Percentiles rank a stretch among this genome's conserved stretches.
Evolutionary conservation across 2,888 invertebrate genomes (phyloP).

Genomic region (Drosophila stalkeri): DNA sequence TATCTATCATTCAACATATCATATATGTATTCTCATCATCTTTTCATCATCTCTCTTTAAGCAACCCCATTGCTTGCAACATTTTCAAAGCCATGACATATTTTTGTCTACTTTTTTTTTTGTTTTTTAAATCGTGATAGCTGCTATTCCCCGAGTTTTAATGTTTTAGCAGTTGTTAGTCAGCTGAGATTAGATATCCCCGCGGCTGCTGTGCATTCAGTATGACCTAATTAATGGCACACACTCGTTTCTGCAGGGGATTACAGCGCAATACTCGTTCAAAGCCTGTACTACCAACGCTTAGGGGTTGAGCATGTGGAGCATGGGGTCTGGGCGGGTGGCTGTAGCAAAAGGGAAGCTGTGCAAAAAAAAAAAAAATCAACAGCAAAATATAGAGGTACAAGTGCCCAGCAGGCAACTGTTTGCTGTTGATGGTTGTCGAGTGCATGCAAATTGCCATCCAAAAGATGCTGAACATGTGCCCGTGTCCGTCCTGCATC

Average conservation of each 20-base stretch:
- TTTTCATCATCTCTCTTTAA: background rate
- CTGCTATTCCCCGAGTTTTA: constrained; percentile 14
- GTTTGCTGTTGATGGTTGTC: constrained; percentile 79
- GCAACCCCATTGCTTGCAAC: no score
- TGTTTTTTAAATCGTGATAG: background rate
- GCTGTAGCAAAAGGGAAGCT: constrained; percentile 5
- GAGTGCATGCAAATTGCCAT: constrained; percentile 79
- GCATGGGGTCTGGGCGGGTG: background rate
- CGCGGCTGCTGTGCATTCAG: constrained; percentile 35
- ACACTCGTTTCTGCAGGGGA: constrained; percentile 61
- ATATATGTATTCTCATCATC: background rate
- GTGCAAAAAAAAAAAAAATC: constrained; percentile 19
- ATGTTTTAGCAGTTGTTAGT: constrained; percentile 10
- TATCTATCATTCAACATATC: no score
- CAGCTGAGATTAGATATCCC: constrained; percentile 42
- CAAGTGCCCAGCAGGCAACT: constrained; percentile 63
- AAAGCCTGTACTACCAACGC: constrained; percentile 49
- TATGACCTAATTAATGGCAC: constrained; percentile 73
- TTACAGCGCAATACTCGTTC: constrained; percentile 61
- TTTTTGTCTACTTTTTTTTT: background rate
- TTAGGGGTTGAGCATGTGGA: constrained; percentile 23
- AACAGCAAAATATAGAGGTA: constrained; percentile 15
- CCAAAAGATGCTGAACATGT: constrained; percentile 78
- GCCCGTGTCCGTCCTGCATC: constrained; percentile 42
- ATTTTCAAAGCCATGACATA: constrained; percentile 1